Evolutionary conservation across 2,797 vertebrate genomes (phyloP), one percentile per base, ranked within the genome.

Genomic region (Anguilla marmorata): DNA sequence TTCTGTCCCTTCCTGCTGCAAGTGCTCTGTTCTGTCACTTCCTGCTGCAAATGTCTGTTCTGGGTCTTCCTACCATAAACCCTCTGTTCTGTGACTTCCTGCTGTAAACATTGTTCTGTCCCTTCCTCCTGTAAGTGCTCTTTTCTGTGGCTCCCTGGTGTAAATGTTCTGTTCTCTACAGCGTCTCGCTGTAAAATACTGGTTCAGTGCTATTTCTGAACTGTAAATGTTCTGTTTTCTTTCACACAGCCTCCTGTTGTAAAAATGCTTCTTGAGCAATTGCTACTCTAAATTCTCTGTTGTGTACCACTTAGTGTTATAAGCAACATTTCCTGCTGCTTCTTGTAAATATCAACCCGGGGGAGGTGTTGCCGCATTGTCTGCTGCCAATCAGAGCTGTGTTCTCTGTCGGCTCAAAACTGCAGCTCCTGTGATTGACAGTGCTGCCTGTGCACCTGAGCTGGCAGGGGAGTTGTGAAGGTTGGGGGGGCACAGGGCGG

Each of bases 301-400:
- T 30, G 27, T 30, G 1, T 74, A 19, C 69, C 69, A 30, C 30
- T 74, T 74, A 30, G 2, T 74, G 30, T n/a, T 74, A 12, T 19
- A 33, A 74, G 30, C 69, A 74, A 8, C 69, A 33, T 74, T 74
- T 33, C 30, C 69, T 33, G 69, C 69, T 33, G 30, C 69, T 33
- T 30, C 69, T 33, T 74, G n/a, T 74, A 33, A 33, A 30, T 33
- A 33, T 74, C 8, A 33, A 74, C 69, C 2, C 30, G 74, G 30
- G 74, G 74, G 74, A 50, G 79, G 79, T 82, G 41, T 45, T 21
- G 21, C 79, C 8, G 45, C 79, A 50, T 48, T 82, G 79, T n/a
- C 6, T 30, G 41, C 45, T 82, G 79, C 79, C 79, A 82, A 50
- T 82, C 79, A 82, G 41, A 48, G 19, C 45, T 66, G 79, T n/a